Evolutionary conservation across 2,797 vertebrate genomes (phyloP), one percentile per base, ranked within the genome.

Genomic region (Eupleurogrammus muticus): DNA sequence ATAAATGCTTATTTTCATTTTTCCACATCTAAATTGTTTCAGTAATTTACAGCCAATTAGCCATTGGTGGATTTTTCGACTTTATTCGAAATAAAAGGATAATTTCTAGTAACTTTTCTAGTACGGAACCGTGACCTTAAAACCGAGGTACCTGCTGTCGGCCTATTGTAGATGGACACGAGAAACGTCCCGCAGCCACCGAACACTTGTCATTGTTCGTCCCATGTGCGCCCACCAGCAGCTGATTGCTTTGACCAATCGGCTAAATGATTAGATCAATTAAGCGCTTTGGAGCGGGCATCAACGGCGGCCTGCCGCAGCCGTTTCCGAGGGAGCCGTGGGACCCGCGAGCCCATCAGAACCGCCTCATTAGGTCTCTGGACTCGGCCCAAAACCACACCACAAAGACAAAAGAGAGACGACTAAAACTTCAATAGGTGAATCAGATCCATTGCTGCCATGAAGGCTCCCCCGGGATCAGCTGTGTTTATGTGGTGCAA

Each of bases 181-280:
- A 44, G 42, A 80, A 68, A 55, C 21, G 17, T 73, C 69, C 83
- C 75, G 80, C 69, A 88, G 85, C 78, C 80, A 79, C 79, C 73
- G 77, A 83, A 88, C 79, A 89, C 82, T 84, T 86, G 86, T 88
- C 88, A 88, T 77, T 87, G 90, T 89, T 90, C 76, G 80, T 91
- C 89, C 87, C 66, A 42, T 68, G 75, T 81, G 90, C 89, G 92
- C 77, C 87, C 92, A 85, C 90, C 86, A 85, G 86, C 92, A 91
- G 90, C 85, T 80, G 79, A 94, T 93, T 90, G 87, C 80, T 90
- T 89, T 90, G 90, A 92, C 90, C 91, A 91, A 92, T 93, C 80
- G 60, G 77, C 86, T 93, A 91, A 94, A 92, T 91, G 87, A 94
- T 94, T 92, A 92, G 88, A 94, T 94, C 90, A 93, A 92, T 94